phyloP scores from a whole-genome alignment of 1,140 invertebrate genomes.

The Rhyzopertha dominica region DNA sequence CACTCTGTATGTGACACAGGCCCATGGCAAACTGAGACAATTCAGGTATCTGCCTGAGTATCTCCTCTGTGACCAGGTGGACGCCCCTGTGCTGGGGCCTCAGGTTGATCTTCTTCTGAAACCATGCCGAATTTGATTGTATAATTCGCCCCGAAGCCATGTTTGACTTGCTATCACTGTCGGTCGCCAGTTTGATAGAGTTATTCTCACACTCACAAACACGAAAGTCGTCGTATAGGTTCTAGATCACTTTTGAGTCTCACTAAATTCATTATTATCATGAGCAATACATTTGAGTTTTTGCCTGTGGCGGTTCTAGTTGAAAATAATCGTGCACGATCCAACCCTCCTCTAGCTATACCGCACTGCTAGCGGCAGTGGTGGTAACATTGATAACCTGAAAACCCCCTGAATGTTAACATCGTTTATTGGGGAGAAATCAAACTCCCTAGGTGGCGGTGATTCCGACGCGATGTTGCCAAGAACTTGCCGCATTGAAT shows the following conservation, averaged over 20 bases:
- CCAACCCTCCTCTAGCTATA: no score
- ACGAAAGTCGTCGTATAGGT: conserved; percentile 36
- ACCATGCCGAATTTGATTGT: conserved; percentile 91
- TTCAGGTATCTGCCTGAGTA: conserved; percentile 87
- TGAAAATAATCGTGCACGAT: no score
- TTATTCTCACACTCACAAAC: conserved; percentile 36
- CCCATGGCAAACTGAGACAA: conserved; percentile 88
- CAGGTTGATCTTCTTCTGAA: conserved; percentile 93
- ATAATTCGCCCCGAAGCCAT: conserved; percentile 83
- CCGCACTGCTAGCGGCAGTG: no score
- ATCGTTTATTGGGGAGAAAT: no score
- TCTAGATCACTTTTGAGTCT: conserved; percentile 33
- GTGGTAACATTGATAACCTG: no score
- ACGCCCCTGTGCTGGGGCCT: conserved; percentile 90
- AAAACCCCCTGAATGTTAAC: no score
- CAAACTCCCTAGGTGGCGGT: no score
- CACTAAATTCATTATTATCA: conserved; percentile 45
- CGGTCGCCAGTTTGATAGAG: conserved; percentile 45
- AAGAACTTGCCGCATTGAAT: no score
- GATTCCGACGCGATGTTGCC: no score
- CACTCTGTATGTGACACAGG: conserved; percentile 93
- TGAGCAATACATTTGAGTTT: conserved; percentile 45
- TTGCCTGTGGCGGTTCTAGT: no score
- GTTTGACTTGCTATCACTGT: conserved; percentile 52
- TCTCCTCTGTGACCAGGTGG: conserved; percentile 92